Evolutionary conservation across 2,113 vertebrate genomes (phyloP).

Genomic region (Gymnogyps californianus): DNA sequence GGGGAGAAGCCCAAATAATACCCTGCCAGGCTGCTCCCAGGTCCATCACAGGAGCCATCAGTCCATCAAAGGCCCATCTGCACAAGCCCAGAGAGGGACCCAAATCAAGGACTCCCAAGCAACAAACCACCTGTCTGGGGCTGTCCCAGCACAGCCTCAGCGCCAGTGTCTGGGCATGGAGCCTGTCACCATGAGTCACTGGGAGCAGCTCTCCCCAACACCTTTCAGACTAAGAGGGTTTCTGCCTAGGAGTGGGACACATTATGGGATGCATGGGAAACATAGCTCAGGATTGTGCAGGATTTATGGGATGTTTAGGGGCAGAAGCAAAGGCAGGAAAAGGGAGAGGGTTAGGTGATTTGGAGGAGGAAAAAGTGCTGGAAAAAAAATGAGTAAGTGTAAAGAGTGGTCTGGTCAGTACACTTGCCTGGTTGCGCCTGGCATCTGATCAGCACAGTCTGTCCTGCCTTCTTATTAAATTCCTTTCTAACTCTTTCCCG

Average conservation of each 20-base stretch:
- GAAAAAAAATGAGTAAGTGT: neutral
- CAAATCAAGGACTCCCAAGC: neutral
- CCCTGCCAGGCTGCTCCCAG: neutral
- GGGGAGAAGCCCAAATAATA: neutral
- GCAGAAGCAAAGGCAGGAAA: neutral
- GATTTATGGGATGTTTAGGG: fast-evolving
- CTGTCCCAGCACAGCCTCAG: neutral
- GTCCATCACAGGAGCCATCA: neutral
- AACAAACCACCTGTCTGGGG: neutral
- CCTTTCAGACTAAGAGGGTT: neutral
- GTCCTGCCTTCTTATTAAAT: neutral
- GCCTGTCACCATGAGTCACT: too few species aligned
- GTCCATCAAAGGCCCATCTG: neutral
- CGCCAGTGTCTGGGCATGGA: neutral
- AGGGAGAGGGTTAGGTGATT: neutral
- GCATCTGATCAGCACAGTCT: neutral
- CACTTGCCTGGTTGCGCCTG: neutral
- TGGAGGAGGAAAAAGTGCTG: neutral
- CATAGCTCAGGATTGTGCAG: neutral
- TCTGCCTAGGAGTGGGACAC: neutral
- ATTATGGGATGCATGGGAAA: neutral
- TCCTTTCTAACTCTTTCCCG: neutral
- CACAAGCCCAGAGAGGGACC: neutral
- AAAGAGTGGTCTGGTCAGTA: neutral
- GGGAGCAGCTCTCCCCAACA: neutral